phyloP scores from a whole-genome alignment of 2,113 vertebrate genomes.

The Leuciscus idus region DNA sequence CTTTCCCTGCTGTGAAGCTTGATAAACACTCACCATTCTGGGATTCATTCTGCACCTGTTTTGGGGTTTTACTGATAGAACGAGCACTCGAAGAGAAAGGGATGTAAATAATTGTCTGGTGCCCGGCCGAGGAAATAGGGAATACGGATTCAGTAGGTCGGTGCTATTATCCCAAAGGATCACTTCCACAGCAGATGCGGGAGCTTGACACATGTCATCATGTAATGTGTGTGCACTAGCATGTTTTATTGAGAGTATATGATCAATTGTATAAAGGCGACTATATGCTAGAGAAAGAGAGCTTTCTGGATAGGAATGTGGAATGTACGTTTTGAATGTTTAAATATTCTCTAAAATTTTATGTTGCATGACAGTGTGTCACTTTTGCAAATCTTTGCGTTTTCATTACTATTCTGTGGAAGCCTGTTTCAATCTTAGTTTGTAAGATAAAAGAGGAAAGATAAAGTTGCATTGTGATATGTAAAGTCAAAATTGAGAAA shows the following conservation, averaged over 20 bases:
- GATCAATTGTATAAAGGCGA: background rate
- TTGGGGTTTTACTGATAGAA: conserved; percentile 1
- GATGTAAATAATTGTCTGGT: conserved; percentile 50
- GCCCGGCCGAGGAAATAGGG: background rate
- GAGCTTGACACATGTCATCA: conserved; percentile 37
- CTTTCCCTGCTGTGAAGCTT: conserved; percentile 2
- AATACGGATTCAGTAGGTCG: background rate
- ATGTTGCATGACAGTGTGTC: background rate
- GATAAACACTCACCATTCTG: background rate
- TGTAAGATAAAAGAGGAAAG: background rate
- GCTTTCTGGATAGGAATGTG: background rate
- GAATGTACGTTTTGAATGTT: background rate
- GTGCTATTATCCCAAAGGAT: conserved; percentile 46
- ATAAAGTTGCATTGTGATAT: background rate
- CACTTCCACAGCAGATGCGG: conserved; percentile 42
- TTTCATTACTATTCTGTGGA: background rate
- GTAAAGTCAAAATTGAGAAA: no score
- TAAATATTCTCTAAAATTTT: background rate
- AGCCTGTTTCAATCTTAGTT: background rate
- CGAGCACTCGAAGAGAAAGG: conserved; percentile 24
- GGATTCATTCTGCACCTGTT: conserved; percentile 8
- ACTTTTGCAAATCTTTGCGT: background rate
- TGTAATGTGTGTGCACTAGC: conserved; percentile 27
- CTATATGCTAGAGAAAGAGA: background rate
- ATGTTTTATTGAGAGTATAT: conserved; percentile 39